Conservation (phyloP, 2,113 vertebrate genomes). For the Prinia subflava region DNA sequence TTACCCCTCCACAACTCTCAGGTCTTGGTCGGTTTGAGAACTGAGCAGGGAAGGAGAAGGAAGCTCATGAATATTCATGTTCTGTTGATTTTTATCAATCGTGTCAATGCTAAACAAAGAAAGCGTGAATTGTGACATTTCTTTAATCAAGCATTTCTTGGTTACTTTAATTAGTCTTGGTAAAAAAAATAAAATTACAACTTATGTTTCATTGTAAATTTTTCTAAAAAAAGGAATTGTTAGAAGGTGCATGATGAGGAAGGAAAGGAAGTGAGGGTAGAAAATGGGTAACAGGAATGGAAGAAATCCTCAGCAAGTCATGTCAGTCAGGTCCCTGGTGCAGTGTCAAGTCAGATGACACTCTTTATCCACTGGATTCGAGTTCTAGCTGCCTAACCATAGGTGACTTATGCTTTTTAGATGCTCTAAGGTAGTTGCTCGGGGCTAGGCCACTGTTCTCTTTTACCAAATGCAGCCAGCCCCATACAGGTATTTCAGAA, state of each 20-base stretch:
- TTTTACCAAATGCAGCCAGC: background rate
- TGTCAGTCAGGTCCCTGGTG: background rate
- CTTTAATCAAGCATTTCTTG: background rate
- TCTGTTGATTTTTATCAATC: background rate
- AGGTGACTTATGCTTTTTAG: background rate
- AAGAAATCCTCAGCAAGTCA: background rate
- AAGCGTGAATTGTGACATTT: background rate
- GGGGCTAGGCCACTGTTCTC: background rate
- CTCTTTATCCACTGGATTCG: background rate
- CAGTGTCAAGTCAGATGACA: background rate
- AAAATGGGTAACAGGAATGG: background rate
- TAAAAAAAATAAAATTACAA: background rate
- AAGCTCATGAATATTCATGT: background rate
- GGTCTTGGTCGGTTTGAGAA: background rate
- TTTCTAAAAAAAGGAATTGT: background rate
- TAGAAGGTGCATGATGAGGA: background rate
- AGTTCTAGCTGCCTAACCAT: background rate
- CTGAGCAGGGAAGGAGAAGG: background rate
- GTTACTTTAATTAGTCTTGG: background rate
- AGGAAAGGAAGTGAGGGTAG: background rate
- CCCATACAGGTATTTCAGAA: background rate
- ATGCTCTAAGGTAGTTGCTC: background rate
- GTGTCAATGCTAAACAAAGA: background rate
- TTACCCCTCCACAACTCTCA: accelerated
- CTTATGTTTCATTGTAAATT: background rate